A percentile compares a stretch with the other conserved stretches of the same genome.
Conservation (phyloP, 2,888 invertebrate genomes). For the Tinea trinotella region DNA sequence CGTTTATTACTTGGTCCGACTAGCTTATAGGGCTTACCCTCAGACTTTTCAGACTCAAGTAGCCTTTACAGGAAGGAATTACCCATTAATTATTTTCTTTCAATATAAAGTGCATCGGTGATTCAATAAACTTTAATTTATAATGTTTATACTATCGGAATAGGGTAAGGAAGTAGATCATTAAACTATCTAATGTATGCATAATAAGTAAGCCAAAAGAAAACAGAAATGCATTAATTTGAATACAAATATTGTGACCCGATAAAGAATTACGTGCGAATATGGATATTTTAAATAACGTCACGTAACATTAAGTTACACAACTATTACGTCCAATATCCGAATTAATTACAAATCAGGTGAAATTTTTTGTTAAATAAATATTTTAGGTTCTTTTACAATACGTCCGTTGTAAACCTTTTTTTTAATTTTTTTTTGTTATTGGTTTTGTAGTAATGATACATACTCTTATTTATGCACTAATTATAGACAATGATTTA, state of each 20-base stretch:
- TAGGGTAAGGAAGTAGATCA: too few species aligned
- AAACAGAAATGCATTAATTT: not conserved
- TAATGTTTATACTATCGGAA: too few species aligned
- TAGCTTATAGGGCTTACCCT: too few species aligned
- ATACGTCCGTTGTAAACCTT: not conserved
- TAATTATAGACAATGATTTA: not conserved
- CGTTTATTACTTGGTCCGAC: too few species aligned
- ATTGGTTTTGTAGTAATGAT: not conserved
- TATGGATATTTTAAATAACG: constrained; percentile 9
- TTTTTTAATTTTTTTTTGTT: not conserved
- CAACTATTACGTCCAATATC: constrained; percentile 1
- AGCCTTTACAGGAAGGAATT: too few species aligned
- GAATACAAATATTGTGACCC: not conserved
- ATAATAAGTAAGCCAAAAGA: too few species aligned
- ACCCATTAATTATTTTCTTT: too few species aligned
- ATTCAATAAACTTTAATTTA: too few species aligned
- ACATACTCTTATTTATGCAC: too few species aligned
- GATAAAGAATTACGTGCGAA: not conserved
- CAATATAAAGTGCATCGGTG: not conserved
- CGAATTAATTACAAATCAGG: constrained; percentile 6
- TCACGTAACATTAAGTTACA: not conserved
- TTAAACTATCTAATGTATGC: too few species aligned
- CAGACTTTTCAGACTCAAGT: too few species aligned
- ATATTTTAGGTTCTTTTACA: not conserved
- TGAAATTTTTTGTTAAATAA: constrained; percentile 13